phyloP scores from a whole-genome alignment of 1,140 invertebrate genomes.

The Mycetomoellerius zeteki region DNA sequence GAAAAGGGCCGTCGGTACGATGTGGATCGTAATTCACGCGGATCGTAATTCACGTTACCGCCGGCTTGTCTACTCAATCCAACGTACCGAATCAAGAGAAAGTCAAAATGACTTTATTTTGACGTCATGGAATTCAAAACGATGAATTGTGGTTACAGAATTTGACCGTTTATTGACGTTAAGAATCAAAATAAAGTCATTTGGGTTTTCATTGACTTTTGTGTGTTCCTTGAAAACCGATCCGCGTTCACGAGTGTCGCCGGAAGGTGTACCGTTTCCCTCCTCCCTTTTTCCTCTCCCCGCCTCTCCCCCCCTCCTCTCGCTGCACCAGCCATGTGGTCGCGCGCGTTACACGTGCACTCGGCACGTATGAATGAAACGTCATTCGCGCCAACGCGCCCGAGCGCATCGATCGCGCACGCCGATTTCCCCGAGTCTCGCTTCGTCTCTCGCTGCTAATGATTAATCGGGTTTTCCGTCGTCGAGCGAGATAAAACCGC shows the following conservation, averaged over 20 bases:
- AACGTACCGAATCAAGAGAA: too few species aligned
- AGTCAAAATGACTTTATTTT: too few species aligned
- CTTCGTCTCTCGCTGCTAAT: constrained; percentile 6
- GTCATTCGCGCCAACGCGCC: constrained; percentile 11
- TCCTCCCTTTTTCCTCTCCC: too few species aligned
- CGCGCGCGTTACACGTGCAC: constrained; percentile 54
- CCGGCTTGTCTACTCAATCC: not conserved
- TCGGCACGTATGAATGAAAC: constrained; percentile 47
- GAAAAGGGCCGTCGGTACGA: constrained; percentile 9
- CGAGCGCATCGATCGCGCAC: constrained; percentile 1
- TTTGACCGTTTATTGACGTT: too few species aligned
- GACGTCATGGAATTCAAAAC: too few species aligned
- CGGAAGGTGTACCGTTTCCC: not conserved
- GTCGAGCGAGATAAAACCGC: constrained; percentile 52
- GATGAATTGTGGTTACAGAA: too few species aligned
- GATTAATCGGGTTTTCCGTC: constrained; percentile 47
- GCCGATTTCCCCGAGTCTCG: not conserved
- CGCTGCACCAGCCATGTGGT: constrained; percentile 57
- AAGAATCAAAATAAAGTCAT: too few species aligned
- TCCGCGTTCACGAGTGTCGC: constrained; percentile 14
- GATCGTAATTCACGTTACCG: not conserved
- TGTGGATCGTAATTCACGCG: constrained; percentile 4
- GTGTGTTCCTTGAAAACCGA: too few species aligned
- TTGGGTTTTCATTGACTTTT: too few species aligned
- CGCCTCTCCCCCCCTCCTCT: not conserved